Percentiles rank a stretch among this genome's conserved stretches.
These are phyloP conservation scores for Onychomys arenicola DNA, from an alignment of 2,797 vertebrate genomes.

Conservation along the genomic window DNA sequence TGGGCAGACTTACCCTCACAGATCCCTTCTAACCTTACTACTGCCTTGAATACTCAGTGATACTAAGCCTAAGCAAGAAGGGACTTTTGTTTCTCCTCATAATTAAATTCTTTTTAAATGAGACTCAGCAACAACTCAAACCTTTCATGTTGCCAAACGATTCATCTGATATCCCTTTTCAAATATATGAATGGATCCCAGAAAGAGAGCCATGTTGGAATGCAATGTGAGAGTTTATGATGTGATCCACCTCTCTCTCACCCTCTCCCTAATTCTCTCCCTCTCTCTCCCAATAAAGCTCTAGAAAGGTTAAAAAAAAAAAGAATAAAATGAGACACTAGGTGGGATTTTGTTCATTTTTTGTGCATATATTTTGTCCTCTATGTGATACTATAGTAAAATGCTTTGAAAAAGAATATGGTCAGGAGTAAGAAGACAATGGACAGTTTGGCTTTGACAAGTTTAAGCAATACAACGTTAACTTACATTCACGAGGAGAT, in stretches of 20 bases:
- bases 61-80: not conserved
- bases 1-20: rapidly evolving
- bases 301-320: too few species aligned
- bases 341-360: too few species aligned
- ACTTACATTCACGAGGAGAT: not conserved
- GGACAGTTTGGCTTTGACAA: not conserved
- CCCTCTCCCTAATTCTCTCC: too few species aligned
- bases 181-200: conserved; percentile 13
- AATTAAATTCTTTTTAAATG: not conserved
- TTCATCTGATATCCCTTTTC: not conserved
- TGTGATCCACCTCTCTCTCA: too few species aligned
- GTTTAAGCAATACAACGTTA: not conserved
- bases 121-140: not conserved
- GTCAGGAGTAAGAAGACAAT: not conserved
- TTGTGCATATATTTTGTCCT: too few species aligned
- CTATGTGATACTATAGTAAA: too few species aligned
- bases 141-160: conserved; percentile 6
- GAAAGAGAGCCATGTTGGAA: not conserved
- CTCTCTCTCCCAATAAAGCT: too few species aligned
- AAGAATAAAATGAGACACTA: too few species aligned
- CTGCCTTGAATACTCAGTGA: not conserved
- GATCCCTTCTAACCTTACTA: not conserved
- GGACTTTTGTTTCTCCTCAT: not conserved
- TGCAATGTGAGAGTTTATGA: not conserved
- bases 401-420: not conserved